Conservation (phyloP, 2,113 vertebrate genomes). For the Phycodurus eques region DNA sequence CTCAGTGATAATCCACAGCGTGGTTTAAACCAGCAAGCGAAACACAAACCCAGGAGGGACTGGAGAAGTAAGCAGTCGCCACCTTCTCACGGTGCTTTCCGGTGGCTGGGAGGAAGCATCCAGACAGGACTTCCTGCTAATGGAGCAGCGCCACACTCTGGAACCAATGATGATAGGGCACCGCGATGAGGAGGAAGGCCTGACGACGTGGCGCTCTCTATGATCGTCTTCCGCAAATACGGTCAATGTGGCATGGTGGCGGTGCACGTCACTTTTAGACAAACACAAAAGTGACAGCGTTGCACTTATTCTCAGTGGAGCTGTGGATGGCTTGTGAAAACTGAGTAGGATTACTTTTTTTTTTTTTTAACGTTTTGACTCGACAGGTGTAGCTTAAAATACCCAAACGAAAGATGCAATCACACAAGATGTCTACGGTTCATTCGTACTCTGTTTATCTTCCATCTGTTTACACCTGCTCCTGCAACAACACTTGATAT, state of each 20-base stretch:
- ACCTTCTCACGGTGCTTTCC: conserved; percentile 12
- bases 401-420: not conserved
- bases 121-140: conserved; percentile 41
- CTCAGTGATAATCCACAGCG: conserved; percentile 10
- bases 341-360: too few relatives aligned
- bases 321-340: too few relatives aligned
- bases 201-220: not conserved
- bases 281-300: too few relatives aligned
- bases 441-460: not conserved
- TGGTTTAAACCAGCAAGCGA: conserved; percentile 19
- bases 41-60: not conserved
- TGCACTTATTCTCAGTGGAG: too few relatives aligned
- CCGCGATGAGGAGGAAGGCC: too few relatives aligned
- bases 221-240: too few relatives aligned
- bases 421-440: not conserved
- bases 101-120: conserved; percentile 12
- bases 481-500: not conserved
- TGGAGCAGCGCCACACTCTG: conserved; percentile 19
- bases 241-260: too few relatives aligned
- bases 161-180: conserved; percentile 23
- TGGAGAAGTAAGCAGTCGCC: not conserved
- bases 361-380: not conserved
- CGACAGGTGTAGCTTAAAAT: not conserved
- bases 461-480: not conserved
- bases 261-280: too few relatives aligned